Conservation (phyloP, 2,797 vertebrate species). For the Karalla daura region DNA sequence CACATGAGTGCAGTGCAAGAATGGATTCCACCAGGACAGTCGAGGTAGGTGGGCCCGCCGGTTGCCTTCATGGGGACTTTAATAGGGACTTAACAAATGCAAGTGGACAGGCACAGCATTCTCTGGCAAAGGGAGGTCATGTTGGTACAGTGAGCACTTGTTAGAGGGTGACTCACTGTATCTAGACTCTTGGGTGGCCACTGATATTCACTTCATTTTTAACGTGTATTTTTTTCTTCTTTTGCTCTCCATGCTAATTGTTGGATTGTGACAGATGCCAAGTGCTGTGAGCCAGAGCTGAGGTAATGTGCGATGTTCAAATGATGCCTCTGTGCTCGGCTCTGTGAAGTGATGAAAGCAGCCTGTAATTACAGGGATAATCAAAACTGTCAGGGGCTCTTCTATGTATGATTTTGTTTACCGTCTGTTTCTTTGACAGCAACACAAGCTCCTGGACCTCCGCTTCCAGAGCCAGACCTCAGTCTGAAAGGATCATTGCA, state of each 20-base stretch:
- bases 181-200: slow-evolving; percentile 83
- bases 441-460: slow-evolving; percentile 50
- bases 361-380: slow-evolving; percentile 82
- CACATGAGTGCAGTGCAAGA: slow-evolving; percentile 81
- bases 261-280: slow-evolving; percentile 73
- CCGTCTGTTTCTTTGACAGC: slow-evolving; percentile 71
- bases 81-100: slow-evolving; percentile 83
- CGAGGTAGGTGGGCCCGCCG: slow-evolving; percentile 85
- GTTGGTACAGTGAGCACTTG: slow-evolving; percentile 80
- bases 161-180: slow-evolving; percentile 77
- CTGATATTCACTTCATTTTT: slow-evolving; percentile 79
- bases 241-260: slow-evolving; percentile 74
- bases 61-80: slow-evolving; percentile 78
- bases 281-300: slow-evolving; percentile 77
- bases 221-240: slow-evolving; percentile 65
- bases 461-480: slow-evolving; percentile 42
- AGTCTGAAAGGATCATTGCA: slow-evolving; percentile 35
- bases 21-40: slow-evolving; percentile 78
- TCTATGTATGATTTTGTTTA: slow-evolving; percentile 72
- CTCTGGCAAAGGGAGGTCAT: slow-evolving; percentile 75
- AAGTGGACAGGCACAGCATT: slow-evolving; percentile 84
- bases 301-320: slow-evolving; percentile 80
- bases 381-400: slow-evolving; percentile 80
- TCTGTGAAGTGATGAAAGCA: slow-evolving; percentile 74
- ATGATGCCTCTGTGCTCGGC: slow-evolving; percentile 76